These are phyloP conservation scores for Maconellicoccus hirsutus DNA, from an alignment of 1,140 invertebrate species.

Conservation along the genomic window DNA sequence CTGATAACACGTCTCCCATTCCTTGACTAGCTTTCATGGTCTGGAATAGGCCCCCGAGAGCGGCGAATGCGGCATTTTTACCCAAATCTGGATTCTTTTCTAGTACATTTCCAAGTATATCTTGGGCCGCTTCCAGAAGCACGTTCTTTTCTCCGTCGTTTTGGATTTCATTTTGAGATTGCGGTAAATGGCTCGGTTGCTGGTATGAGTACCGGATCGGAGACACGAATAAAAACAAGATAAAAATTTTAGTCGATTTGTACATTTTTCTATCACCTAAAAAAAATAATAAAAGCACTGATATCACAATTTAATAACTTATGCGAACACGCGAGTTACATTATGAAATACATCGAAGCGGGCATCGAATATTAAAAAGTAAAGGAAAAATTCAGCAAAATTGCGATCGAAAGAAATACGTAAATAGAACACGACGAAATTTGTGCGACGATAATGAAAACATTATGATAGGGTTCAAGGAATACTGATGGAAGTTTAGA, in stretches of 20 bases:
- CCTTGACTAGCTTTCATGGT: constrained; percentile 26
- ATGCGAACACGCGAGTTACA: not conserved
- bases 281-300: not conserved
- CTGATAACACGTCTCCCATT: constrained; percentile 27
- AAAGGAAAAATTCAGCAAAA: not conserved
- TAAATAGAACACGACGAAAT: not conserved
- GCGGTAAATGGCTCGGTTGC: not conserved
- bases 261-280: not conserved
- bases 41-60: constrained; percentile 25
- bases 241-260: not conserved
- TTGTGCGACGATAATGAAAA: not conserved
- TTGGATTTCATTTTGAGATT: not conserved
- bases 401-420: not conserved
- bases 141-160: constrained; percentile 31
- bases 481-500: not conserved
- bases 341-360: not conserved
- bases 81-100: constrained; percentile 20
- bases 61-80: constrained; percentile 22
- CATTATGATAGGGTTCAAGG: constrained; percentile 7
- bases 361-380: not conserved
- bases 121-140: constrained; percentile 31
- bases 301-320: not conserved
- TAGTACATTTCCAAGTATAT: constrained; percentile 30
- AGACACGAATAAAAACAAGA: not conserved
- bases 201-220: not conserved